Percentiles rank a stretch among this genome's conserved stretches.
Evolutionary conservation across 2,888 invertebrate species (phyloP).

Genomic region (Chrysolina haemoptera): DNA sequence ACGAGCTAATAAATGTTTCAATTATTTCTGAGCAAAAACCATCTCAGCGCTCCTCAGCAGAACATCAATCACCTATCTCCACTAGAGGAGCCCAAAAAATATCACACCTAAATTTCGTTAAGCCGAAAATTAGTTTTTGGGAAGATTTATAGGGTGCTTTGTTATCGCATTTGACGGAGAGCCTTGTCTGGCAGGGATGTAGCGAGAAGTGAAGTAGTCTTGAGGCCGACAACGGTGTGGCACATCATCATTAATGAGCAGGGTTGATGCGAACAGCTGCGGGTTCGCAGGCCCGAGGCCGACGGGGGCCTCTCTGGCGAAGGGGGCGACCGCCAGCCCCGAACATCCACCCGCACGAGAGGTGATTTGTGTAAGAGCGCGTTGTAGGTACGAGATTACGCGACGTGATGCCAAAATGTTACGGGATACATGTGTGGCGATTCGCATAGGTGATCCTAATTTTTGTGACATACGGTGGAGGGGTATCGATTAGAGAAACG

Average conservation of each 20-base stretch:
- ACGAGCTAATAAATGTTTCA: constrained; percentile 14
- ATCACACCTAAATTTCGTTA: constrained; percentile 53
- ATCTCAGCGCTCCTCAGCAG: neutral
- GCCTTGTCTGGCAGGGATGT: constrained; percentile 59
- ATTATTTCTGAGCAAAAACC: constrained; percentile 17
- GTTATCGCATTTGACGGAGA: constrained; percentile 58
- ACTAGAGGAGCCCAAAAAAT: constrained; percentile 41
- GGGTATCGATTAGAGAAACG: neutral
- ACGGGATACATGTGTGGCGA: constrained; percentile 18
- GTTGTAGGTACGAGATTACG: constrained; percentile 44
- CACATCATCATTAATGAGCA: constrained; percentile 87
- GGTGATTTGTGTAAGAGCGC: constrained; percentile 53
- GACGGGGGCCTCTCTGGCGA: constrained; percentile 37
- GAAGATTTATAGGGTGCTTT: constrained; percentile 54
- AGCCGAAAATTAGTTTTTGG: constrained; percentile 54
- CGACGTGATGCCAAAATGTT: constrained; percentile 21
- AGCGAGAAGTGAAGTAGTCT: constrained; percentile 82
- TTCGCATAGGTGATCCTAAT: neutral
- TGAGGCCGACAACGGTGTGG: constrained; percentile 73
- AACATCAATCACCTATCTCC: constrained; percentile 29
- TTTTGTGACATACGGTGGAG: neutral
- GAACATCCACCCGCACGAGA: constrained; percentile 58
- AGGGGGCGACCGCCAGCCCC: constrained; percentile 38
- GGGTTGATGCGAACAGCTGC: constrained; percentile 66
- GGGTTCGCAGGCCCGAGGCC: constrained; percentile 61